Evolutionary conservation across 1,140 invertebrate genomes (phyloP), one percentile per base, ranked within the genome.

Genomic region (Papilio polytes): DNA sequence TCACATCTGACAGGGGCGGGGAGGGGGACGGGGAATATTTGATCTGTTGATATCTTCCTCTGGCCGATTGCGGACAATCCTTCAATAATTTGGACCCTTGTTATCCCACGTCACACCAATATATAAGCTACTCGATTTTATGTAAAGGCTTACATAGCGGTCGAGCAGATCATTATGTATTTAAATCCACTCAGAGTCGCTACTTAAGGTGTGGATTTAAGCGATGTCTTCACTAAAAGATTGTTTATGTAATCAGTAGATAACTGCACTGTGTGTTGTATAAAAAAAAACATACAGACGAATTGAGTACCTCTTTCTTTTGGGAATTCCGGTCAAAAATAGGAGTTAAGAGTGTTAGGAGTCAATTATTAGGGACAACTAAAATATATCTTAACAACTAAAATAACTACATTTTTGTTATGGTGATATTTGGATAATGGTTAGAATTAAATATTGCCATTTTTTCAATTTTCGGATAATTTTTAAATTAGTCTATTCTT

Each of bases 51-150:
- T 70, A 70, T 70, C 63, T 70, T 70, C 22, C 63, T 70, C 63
- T 70, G 4, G 26, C 63, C 63, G 63, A 70, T 70, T 70, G 63
- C 26, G 26, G 63, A 31, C 26, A 31, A 26, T 70, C 13, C 63
- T 70, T 70, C 63, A 70, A 70, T 70, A 70, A 70, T 70, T 70
- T 36, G 26, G 63, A 70, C 63, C 63, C 63, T 70, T 70, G 63
- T 70, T 70, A 70, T 70, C 63, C 63, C 63, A 70, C 63, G 63
- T 70, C 63, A 70, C 63, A 31, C 26, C 3, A 31, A 36, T 70
- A 70, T 66, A 66, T 70, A 70, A 70, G 63, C 13, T 70, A 56
- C 53, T 56, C 31, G 10, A 66, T 12, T 26, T 70, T 15, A 70
- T 63, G 22, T 63, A 22, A 63, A 63, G 59, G 10, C 63, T 7